Evolutionary conservation across 1,140 invertebrate species (phyloP), one percentile per base, ranked within the genome.

Genomic region (Lycorma delicatula): DNA sequence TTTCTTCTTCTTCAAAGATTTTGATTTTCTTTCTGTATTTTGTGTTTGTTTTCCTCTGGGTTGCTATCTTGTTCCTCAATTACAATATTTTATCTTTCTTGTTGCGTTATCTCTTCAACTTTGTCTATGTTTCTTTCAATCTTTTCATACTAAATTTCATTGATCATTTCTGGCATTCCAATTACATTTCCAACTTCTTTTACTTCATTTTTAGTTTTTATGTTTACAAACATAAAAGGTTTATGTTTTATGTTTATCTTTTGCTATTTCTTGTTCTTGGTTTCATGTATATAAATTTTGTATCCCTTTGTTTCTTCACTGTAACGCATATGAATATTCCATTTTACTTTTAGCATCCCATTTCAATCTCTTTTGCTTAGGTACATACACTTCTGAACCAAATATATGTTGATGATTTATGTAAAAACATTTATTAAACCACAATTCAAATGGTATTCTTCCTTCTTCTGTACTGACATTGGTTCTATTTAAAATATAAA

Each of bases 391-490:
- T 57, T 63, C 59, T 13, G 50, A 60, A 12, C 70, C 73, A 64
- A 75, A 75, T 5, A 64, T 48, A 63, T 65, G 51, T 4, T 72
- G 54, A 5, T 65, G 41, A 20, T 63, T 34, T 4, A 72, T 62
- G 23, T 44, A 16, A 18, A 22, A 38, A n/a, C 23, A 20, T 18
- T 11, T 44, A 20, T 16, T 20, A 22, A 47, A 53, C 67, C 68
- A 73, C 27, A 68, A 13, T 58, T 74, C 72, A 67, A 56, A 72
- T 28, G 71, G 71, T 34, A 67, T 66, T 56, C 66, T 68, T 22
- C 27, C 54, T 20, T 27, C 27, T 9, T 29, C 46, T 29, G 51
- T 34, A 50, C 60, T 65, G 12, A 31, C 63, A 38, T 62, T 61
- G 27, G 54, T 63, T 26, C 61, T 44, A 58, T 73, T 73, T 23